Percentiles rank a stretch among this genome's conserved stretches.
Evolutionary conservation across 2,797 vertebrate species (phyloP).

Genomic region (Hipposideros larvatus): DNA sequence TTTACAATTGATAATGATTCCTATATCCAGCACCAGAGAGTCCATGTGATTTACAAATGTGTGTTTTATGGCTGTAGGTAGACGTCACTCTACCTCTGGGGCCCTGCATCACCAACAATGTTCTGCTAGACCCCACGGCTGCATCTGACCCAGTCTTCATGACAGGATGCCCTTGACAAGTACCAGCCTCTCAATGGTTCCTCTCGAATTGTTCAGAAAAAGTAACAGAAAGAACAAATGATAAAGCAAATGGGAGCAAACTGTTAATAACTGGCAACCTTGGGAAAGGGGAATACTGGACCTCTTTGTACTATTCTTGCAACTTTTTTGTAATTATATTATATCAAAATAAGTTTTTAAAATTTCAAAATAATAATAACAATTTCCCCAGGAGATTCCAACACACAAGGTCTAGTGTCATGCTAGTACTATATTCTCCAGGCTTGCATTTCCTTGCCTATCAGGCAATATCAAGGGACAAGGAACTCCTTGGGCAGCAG

Average conservation of each 20-base stretch:
- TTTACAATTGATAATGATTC: slow-evolving; percentile 48
- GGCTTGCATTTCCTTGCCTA: slow-evolving; percentile 36
- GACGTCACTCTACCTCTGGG: slow-evolving; percentile 32
- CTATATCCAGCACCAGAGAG: slow-evolving; percentile 41
- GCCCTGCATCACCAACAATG: slow-evolving; percentile 6
- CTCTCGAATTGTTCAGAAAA: slow-evolving; percentile 65
- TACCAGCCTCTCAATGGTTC: slow-evolving; percentile 58
- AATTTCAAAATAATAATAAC: slow-evolving; percentile 30
- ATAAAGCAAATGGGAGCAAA: slow-evolving; percentile 65
- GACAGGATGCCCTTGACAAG: slow-evolving; percentile 61
- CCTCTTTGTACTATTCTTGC: slow-evolving; percentile 62
- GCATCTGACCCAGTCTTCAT: background rate
- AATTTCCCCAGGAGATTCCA: slow-evolving; percentile 57
- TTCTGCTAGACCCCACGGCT: slow-evolving; percentile 42
- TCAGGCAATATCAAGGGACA: slow-evolving; percentile 36
- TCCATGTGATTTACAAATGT: slow-evolving; percentile 60
- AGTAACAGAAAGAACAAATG: slow-evolving; percentile 66
- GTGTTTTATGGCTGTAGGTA: slow-evolving; percentile 21
- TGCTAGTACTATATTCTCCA: slow-evolving; percentile 5
- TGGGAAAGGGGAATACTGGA: slow-evolving; percentile 60
- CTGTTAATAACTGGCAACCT: slow-evolving; percentile 48
- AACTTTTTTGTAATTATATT: slow-evolving; percentile 56
- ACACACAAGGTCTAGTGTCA: slow-evolving; percentile 33
- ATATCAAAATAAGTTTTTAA: slow-evolving; percentile 68
- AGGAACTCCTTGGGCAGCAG: slow-evolving; percentile 50